Evolutionary conservation across 2,888 invertebrate genomes (phyloP).

Genomic region (Amblyjoppa fuscipennis): DNA sequence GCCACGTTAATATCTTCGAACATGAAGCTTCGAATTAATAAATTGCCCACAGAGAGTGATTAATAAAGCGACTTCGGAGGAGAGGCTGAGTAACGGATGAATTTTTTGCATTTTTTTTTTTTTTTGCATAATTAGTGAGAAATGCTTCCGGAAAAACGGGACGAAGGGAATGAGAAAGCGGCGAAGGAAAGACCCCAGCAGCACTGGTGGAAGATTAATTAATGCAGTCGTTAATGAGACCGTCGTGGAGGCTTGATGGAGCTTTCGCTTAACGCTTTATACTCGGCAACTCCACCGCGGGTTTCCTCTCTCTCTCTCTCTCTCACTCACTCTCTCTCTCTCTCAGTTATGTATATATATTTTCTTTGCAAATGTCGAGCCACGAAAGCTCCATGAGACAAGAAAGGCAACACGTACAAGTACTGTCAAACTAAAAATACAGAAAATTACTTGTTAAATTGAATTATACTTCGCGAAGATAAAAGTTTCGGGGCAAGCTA

Average conservation of each 20-base stretch:
- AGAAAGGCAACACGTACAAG: conserved; percentile 5
- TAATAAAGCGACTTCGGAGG: conserved; percentile 55
- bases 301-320: conserved; percentile 6
- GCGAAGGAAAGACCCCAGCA: conserved; percentile 42
- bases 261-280: conserved; percentile 53
- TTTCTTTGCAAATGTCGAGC: conserved; percentile 9
- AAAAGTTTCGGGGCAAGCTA: neutral
- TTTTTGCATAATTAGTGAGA: conserved; percentile 57
- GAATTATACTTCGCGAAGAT: neutral
- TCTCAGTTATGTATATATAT: conserved; percentile 20
- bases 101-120: conserved; percentile 55
- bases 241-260: conserved; percentile 52
- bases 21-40: conserved; percentile 56
- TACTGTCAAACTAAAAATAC: neutral
- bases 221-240: conserved; percentile 64
- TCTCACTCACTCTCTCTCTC: neutral
- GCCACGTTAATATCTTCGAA: conserved; percentile 40
- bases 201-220: conserved; percentile 61
- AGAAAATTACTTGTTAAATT: conserved; percentile 3
- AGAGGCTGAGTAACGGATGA: conserved; percentile 12
- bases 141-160: conserved; percentile 62
- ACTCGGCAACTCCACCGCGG: conserved; percentile 19
- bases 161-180: conserved; percentile 9
- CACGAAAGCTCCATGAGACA: conserved; percentile 4
- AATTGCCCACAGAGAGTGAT: conserved; percentile 58